These are phyloP conservation scores for Motacilla tschutschensis DNA, from an alignment of 2,113 vertebrate species.

Conservation along the genomic window DNA sequence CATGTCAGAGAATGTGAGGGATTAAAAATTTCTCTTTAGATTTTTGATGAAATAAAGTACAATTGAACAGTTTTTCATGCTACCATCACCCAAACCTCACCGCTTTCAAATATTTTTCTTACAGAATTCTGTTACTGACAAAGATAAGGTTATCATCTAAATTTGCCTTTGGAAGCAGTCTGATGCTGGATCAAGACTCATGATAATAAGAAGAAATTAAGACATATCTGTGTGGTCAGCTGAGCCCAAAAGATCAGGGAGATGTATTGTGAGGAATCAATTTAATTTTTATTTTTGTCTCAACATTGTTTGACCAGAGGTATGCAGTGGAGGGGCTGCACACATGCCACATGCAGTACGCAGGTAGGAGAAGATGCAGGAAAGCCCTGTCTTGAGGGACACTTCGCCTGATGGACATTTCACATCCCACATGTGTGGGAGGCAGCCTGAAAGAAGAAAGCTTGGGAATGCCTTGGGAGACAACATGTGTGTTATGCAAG, in stretches of 20 bases:
- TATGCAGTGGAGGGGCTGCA: neutral
- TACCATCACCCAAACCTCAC: neutral
- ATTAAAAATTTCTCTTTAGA: neutral
- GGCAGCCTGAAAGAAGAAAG: too few relatives aligned
- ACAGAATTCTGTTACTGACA: neutral
- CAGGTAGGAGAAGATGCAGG: neutral
- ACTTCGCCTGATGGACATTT: neutral
- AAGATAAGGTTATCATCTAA: neutral
- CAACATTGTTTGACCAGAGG: neutral
- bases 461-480: too few relatives aligned
- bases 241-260: neutral
- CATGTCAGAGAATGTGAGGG: neutral
- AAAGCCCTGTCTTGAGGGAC: neutral
- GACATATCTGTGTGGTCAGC: neutral
- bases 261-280: neutral
- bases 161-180: neutral
- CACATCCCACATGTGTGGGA: too few relatives aligned
- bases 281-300: neutral
- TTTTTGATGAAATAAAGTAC: neutral
- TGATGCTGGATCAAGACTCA: neutral
- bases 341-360: accelerated
- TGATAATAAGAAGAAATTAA: neutral
- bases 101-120: neutral
- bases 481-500: too few relatives aligned
- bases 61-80: neutral